phyloP scores from a whole-genome alignment of 1,140 invertebrate genomes.

The Drosophila sucinea region DNA sequence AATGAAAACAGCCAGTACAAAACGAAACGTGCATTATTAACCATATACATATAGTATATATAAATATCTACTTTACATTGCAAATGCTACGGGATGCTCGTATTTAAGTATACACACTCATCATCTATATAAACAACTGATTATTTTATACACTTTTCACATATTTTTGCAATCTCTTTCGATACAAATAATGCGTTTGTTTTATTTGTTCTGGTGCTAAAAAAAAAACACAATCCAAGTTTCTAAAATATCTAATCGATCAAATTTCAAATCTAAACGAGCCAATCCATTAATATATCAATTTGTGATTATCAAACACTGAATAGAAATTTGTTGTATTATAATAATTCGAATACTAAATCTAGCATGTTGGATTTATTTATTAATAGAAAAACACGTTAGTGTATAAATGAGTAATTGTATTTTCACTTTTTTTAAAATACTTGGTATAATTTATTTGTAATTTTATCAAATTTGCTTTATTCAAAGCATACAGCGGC shows the following conservation, averaged over 20 bases:
- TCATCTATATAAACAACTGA: slow-evolving; percentile 25
- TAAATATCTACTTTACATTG: slow-evolving; percentile 7
- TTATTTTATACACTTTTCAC: slow-evolving; percentile 34
- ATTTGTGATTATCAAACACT: not conserved
- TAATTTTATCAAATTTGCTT: slow-evolving; percentile 5
- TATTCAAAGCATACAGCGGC: not conserved
- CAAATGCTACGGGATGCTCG: slow-evolving; percentile 10
- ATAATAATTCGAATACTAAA: not conserved
- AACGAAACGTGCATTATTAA: slow-evolving; percentile 56
- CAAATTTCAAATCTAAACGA: not conserved
- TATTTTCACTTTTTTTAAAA: not conserved
- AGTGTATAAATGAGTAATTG: not conserved
- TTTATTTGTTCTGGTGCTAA: slow-evolving; percentile 48
- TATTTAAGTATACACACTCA: slow-evolving; percentile 13
- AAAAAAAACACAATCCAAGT: not conserved
- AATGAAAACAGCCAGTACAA: slow-evolving; percentile 61
- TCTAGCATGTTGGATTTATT: not conserved
- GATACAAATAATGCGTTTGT: not conserved
- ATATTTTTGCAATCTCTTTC: slow-evolving; percentile 9
- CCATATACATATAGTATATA: slow-evolving; percentile 6
- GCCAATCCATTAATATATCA: not conserved
- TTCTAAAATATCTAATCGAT: not conserved
- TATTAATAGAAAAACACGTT: not conserved
- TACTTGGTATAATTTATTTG: not conserved
- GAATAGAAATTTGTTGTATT: not conserved